Base-by-base conservation (phyloP, 1,140 invertebrate species). In the Stegodyphus mimosarum region DNA sequence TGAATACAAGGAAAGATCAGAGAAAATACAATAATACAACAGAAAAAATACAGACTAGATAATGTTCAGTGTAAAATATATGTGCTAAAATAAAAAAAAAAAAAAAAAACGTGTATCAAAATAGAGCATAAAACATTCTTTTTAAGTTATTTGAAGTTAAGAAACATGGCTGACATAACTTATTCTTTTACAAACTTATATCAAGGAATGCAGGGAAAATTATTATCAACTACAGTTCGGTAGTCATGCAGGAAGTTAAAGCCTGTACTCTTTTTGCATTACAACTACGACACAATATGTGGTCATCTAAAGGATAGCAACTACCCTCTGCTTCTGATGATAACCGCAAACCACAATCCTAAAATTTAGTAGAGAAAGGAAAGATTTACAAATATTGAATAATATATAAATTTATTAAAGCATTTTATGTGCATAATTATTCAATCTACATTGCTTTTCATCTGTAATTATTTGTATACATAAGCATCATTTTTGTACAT, bases 281-380 rank as follows among this genome's bases (percentile, higher is more conserved):
- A 90, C 98, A 99, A 89, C 94, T 95, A 92, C 98, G 98, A 90
- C 98, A 99, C 48, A 99, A 92, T 86, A 99, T 95, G 90, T 99
- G 97, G 89, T 96, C 96, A 92, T 99, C 98, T 52, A 99, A 91
- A 7, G 98, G 98, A 91, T 99, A 99, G 90, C 98, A 99, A 6
- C 97, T 97, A 0, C 97, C 98, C 91, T 98, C 97, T 15, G 96
- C 94, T 91, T 99, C 97, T 0, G 97, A 98, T 7, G 97, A 96
- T 72, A 99, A 91, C 74, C 97, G 91, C 15, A 98, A 91, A 9
- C 96, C 96, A 92, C 98, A 99, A 91, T 99, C 98, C 94, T 95
- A 88, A 11, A 87, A 81, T n/a, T n/a, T n/a, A n/a, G n/a, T n/a
- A 89, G 73, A 87, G 72, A 51, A 77, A 87, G 5, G 5, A 74